Evolutionary conservation across 2,113 vertebrate species (phyloP), one percentile per base, ranked within the genome.

Genomic region (Protomyctophum bolini): DNA sequence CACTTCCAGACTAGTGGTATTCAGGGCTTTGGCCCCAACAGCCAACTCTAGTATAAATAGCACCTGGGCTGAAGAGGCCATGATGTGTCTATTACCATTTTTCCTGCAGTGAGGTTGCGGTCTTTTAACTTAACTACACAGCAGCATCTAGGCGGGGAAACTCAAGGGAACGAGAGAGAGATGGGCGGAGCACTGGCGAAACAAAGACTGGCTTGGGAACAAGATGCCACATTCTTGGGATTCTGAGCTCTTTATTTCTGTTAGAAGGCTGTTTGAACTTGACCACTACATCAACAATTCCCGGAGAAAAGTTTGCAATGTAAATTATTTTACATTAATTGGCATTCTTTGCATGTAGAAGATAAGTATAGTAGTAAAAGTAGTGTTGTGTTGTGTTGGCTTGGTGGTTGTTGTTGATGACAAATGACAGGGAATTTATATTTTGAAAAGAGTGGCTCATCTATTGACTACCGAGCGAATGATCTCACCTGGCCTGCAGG

Each of bases 401-500:
- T 41, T 41, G 12, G 54, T 46, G n/a, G 61, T n/a, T 6, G 65
- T 75, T 69, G 45, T 49, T 48, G 62, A 66, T 47, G 15, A 49
- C 46, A 50, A 33, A 75, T 79, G 82, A 79, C 68, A 78, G 74
- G 73, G 73, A 58, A 47, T 45, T 52, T 80, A 67, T 83, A 74
- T 82, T 82, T 75, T 73, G 21, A 66, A 57, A 75, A 60, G 49
- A 66, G 75, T 68, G 8, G n/a, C 79, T 79, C 71, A 78, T 83
- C 56, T 68, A 72, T 68, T 45, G 58, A 50, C 28, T 4, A 80
- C 75, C 10, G 8, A 28, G 56, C 2, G 15, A 8, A 29, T 21
- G 56, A 58, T 58, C 56, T 14, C 15, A 8, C 56, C 14, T 15
- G 8, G 66, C 72, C 82, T 75, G 68, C 3, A 71, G 69, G 75